Evolutionary conservation across 2,888 invertebrate species (phyloP), one percentile per base, ranked within the genome.

Genomic region (Ichneumoninae sp.): DNA sequence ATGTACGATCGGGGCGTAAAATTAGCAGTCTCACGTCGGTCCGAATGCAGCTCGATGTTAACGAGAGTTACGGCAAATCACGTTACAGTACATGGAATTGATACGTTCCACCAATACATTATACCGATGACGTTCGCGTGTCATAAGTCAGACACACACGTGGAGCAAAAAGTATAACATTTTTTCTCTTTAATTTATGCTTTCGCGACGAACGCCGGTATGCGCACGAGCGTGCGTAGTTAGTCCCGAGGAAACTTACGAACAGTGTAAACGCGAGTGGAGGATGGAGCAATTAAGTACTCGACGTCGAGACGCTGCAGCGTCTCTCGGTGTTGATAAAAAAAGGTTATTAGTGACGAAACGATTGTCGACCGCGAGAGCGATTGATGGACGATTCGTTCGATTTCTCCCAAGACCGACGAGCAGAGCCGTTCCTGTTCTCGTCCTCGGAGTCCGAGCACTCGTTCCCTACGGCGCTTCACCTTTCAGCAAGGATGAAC

Each of bases 51-150:
- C 57, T 7, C 1, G 13, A 71, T 16, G 16, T 44, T 40, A 40
- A 57, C 22, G 36, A 33, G 7, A 33, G 22, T 19, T 62, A 33
- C 1, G 62, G 44, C 26, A 47, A 62, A 8, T 5, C 16, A 4
- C 40, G 1, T 72, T 10, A 7, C 52, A 26, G 13, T 57, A 47
- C 16, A 57, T 47, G 68, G 60, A 65, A 65, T 26, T 52, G 50
- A 30, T 36, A 22, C 22, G 22, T 26, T 71, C 3, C 30, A 44
- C 72, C 40, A 10, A 40, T 40, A 40, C 40, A 40, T 40, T 40
- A 40, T 40, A 40, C 40, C 40, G 40, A 40, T 40, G 65, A 44
- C 30, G 66, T 66, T 71, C 30, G 19, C n/a, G 36, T 70, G 50
- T 54, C 70, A 44, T 16, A 47, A 40, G 66, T 66, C 54, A 60